A percentile compares a stretch with the other conserved stretches of the same genome.
phyloP scores from a whole-genome alignment of 1,140 invertebrate species.

The Papilio polyxenes region DNA sequence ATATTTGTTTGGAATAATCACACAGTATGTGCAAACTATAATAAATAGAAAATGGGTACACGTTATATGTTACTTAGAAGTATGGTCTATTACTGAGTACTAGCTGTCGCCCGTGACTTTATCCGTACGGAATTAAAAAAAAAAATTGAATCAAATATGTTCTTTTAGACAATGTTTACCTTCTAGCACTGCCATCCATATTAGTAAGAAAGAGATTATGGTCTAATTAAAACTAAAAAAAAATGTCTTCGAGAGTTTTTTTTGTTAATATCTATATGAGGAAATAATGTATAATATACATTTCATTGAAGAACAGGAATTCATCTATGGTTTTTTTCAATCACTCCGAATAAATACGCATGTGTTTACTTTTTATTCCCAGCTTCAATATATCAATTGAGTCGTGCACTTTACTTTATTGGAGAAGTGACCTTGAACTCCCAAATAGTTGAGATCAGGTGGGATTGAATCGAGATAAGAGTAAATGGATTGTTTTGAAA shows the following conservation, averaged over 20 bases:
- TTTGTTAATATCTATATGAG: no score
- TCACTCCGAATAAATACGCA: neutral
- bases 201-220: no score
- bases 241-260: no score
- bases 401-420: neutral
- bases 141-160: no score
- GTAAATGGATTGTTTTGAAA: neutral
- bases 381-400: constrained; percentile 18
- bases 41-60: neutral
- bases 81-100: no score
- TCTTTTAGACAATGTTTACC: no score
- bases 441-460: neutral
- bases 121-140: no score
- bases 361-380: constrained; percentile 12
- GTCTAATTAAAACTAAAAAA: no score
- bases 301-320: neutral
- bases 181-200: no score
- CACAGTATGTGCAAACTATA: neutral
- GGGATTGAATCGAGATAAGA: neutral
- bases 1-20: constrained; percentile 11
- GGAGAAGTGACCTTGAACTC: neutral
- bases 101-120: no score
- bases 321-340: neutral
- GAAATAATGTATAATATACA: no score
- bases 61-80: neutral